Conservation (phyloP, 2,888 invertebrate genomes). For the Yponomeuta malinellus region DNA sequence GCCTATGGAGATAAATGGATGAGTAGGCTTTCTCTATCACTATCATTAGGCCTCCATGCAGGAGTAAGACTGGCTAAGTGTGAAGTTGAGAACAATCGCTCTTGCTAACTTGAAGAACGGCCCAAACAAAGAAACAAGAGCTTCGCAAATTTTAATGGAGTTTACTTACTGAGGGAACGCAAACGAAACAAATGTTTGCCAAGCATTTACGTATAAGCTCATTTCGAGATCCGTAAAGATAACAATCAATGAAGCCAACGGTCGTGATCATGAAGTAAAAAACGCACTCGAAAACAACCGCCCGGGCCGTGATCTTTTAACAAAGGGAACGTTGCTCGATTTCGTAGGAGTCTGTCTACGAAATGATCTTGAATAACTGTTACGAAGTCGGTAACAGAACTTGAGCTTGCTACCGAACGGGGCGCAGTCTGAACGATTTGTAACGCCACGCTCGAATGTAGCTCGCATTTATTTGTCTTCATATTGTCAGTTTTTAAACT, state of each 20-base stretch:
- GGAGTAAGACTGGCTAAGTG: neutral
- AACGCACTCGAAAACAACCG: neutral
- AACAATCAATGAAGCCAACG: neutral
- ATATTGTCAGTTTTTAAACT: neutral
- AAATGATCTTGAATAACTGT: neutral
- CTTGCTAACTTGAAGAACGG: neutral
- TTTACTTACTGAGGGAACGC: neutral
- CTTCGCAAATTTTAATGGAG: neutral
- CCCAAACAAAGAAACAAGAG: neutral
- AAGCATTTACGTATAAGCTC: neutral
- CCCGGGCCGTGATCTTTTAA: too few relatives aligned
- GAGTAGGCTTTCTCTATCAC: neutral
- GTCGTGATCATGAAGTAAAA: neutral
- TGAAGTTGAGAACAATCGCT: neutral
- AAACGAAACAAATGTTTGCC: neutral
- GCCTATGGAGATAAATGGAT: neutral
- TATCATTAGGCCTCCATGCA: neutral
- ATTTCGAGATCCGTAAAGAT: neutral
- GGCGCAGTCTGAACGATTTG: neutral
- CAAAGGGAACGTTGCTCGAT: too few relatives aligned
- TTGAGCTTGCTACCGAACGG: neutral
- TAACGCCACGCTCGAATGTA: neutral
- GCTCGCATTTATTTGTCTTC: neutral
- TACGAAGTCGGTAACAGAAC: neutral
- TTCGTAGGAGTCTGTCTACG: too few relatives aligned